phyloP scores from a whole-genome alignment of 2,888 invertebrate species.

The Thereva unica region DNA sequence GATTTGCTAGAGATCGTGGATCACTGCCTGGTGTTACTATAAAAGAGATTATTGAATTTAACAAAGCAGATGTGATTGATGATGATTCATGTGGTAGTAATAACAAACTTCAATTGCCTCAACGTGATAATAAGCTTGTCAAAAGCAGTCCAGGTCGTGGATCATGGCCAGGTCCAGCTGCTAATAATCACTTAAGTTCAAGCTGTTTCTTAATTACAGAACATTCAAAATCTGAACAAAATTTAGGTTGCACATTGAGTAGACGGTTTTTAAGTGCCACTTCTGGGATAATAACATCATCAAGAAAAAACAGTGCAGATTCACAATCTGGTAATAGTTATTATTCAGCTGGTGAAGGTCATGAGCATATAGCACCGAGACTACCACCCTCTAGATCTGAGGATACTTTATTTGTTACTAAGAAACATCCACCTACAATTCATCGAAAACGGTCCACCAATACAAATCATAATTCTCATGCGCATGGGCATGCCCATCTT shows the following conservation, averaged over 20 bases:
- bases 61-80: conserved; percentile 46
- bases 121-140: conserved; percentile 73
- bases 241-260: conserved; percentile 56
- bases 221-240: conserved; percentile 83
- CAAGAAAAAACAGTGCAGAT: conserved; percentile 65
- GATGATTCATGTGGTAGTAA: conserved; percentile 36
- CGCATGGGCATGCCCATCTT: conserved; percentile 55
- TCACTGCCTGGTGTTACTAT: conserved; percentile 55
- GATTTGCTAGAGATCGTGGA: conserved; percentile 84
- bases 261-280: conserved; percentile 64
- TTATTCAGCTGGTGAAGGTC: conserved; percentile 55
- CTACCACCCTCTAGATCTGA: conserved; percentile 80
- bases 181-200: conserved; percentile 60
- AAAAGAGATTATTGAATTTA: conserved; percentile 54
- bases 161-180: conserved; percentile 80
- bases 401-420: conserved; percentile 68
- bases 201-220: conserved; percentile 66
- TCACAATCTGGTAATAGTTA: conserved; percentile 62
- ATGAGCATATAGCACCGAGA: conserved; percentile 55
- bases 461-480: conserved; percentile 56
- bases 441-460: conserved; percentile 64
- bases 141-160: conserved; percentile 80
- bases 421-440: conserved; percentile 53
- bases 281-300: conserved; percentile 52
- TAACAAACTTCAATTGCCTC: conserved; percentile 55